Percentiles rank a stretch among this genome's conserved stretches.
Conservation (phyloP, 1,140 invertebrate genomes). For the Epicauta chinensis region DNA sequence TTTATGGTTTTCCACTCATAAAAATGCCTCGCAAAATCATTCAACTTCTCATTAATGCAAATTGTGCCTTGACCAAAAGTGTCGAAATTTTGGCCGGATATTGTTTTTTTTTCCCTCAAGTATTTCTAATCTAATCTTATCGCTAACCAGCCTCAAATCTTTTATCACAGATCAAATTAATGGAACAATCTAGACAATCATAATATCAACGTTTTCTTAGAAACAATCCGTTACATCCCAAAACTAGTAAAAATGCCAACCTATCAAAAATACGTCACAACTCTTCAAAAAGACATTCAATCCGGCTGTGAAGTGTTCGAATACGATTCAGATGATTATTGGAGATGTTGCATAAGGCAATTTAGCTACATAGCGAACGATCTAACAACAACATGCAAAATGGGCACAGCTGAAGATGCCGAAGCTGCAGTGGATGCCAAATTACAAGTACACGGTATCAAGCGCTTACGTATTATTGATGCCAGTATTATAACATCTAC, state of each 20-base stretch:
- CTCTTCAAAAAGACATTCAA: conserved; percentile 42
- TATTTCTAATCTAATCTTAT: conserved; percentile 21
- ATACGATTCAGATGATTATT: conserved; percentile 55
- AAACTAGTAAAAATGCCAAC: conserved; percentile 36
- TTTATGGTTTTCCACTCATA: no score
- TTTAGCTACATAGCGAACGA: conserved; percentile 63
- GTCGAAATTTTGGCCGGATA: no score
- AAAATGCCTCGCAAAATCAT: no score
- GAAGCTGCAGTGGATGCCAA: conserved; percentile 67
- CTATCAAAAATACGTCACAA: conserved; percentile 40
- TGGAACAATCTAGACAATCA: conserved; percentile 46
- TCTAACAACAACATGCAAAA: conserved; percentile 64
- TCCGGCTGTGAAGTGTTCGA: conserved; percentile 44
- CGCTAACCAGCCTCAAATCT: conserved; percentile 58
- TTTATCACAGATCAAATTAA: conserved; percentile 63
- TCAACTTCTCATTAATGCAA: conserved; percentile 31
- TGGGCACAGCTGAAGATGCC: conserved; percentile 62
- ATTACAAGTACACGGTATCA: conserved; percentile 62
- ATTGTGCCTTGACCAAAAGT: no score
- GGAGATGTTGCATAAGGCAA: conserved; percentile 62
- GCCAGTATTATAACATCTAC: conserved; percentile 68
- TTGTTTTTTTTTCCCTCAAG: conserved; percentile 31
- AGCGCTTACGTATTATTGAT: conserved; percentile 66
- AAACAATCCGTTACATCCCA: conserved; percentile 38
- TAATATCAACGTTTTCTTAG: conserved; percentile 43